Evolutionary conservation across 2,888 invertebrate genomes (phyloP), one percentile per base, ranked within the genome.

Genomic region (Nebria salina): DNA sequence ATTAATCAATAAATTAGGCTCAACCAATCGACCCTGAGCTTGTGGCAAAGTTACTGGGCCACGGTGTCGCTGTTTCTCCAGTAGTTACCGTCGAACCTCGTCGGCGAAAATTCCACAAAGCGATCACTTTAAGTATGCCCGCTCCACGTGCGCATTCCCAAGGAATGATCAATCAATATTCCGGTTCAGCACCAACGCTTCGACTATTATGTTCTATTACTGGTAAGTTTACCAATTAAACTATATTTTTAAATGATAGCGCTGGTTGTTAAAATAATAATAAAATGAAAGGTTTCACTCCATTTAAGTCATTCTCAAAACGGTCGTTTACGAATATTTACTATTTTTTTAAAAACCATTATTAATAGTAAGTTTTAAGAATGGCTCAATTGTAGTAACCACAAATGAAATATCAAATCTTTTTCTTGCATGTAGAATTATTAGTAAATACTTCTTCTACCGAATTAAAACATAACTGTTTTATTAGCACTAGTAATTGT

Each of bases 31-130:
- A 95, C 76, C 90, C 95, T n/a, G 95, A 95, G 85, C 91, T 96
- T 82, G 94, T 95, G 75, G 93, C 95, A 13, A 97, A 98, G 87
- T 90, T 97, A 83, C 92, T 98, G 84, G 99, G 99, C 82, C 97
- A 99, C 87, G 95, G 98, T 84, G 98, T 97, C 43, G 97, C 98
- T 15, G 98, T 98, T 41, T 98, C 98, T 81, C 98, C 99, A 64
- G 98, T 99, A 83, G 96, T 99, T 82, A 99, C 99, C 0, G 98
- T 99, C 82, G 99, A 99, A 90, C 99, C 99, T 13, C 91, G 99
- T 75, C 91, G 99, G 75, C 92, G 99, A 84, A 99, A 99, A 91
- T 99, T 99, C 93, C 99, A 99, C 89, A 97, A 98, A 89, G 96
- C 97, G 65, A 99, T 99, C 87, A 98, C 98, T 83, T 92, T 99